phyloP scores from a whole-genome alignment of 2,888 invertebrate genomes.

The Ochlodes sylvanus region DNA sequence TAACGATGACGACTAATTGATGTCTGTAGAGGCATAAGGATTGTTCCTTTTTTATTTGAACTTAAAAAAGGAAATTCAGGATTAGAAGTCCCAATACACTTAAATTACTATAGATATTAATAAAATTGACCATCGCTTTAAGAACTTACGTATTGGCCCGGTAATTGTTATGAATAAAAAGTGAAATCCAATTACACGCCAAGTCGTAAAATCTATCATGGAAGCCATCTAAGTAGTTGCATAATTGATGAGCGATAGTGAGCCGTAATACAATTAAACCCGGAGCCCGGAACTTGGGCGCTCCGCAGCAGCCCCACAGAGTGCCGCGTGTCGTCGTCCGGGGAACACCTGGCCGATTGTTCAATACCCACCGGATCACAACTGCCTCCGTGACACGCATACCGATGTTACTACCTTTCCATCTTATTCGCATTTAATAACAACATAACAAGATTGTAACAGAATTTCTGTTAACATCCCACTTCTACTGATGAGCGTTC shows the following conservation, averaged over 20 bases:
- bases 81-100: too few species aligned
- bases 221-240: neutral
- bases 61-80: too few species aligned
- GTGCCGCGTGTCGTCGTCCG: too few species aligned
- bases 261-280: neutral
- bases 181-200: neutral
- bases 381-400: neutral
- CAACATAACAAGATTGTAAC: too few species aligned
- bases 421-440: neutral
- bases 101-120: too few species aligned
- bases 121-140: too few species aligned
- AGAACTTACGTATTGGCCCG: neutral
- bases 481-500: too few species aligned
- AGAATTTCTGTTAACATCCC: too few species aligned
- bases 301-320: too few species aligned
- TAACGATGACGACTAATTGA: too few species aligned
- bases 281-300: neutral
- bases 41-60: too few species aligned
- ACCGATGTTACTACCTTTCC: neutral
- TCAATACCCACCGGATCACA: neutral
- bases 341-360: neutral
- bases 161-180: neutral
- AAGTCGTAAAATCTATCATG: neutral
- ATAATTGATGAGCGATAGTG: conserved; percentile 6
- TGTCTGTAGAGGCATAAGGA: too few species aligned